Conservation (phyloP, 2,113 vertebrate species). For the Triplophysa tibetana region DNA sequence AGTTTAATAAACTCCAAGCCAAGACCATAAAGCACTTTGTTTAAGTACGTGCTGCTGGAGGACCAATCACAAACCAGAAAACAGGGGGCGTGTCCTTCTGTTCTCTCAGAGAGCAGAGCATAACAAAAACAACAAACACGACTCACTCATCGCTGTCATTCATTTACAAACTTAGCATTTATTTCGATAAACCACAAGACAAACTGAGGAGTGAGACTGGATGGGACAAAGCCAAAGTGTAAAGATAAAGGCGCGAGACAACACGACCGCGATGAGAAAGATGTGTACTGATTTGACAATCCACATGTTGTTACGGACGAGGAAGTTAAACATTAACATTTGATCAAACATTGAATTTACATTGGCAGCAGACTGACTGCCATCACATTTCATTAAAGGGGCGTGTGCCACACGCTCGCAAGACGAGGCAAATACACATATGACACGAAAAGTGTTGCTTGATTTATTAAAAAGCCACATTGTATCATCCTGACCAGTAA, state of each 20-base stretch:
- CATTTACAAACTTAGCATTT: neutral
- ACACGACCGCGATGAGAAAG: neutral
- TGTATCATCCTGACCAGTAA: neutral
- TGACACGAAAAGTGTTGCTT: neutral
- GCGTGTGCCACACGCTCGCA: slow-evolving; percentile 8
- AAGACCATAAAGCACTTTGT: neutral
- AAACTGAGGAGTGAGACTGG: neutral
- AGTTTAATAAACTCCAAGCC: neutral
- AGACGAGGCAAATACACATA: slow-evolving; percentile 21
- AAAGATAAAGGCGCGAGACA: neutral
- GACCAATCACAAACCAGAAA: slow-evolving; percentile 49
- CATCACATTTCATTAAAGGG: neutral
- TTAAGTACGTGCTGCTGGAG: slow-evolving; percentile 21
- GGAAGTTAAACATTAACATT: neutral
- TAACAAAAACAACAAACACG: neutral
- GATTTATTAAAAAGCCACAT: neutral
- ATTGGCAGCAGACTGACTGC: neutral
- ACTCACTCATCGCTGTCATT: neutral
- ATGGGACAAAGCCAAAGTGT: neutral
- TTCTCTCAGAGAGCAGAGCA: neutral
- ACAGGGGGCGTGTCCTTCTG: slow-evolving; percentile 48
- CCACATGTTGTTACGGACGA: too few species aligned
- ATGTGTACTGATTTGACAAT: too few species aligned
- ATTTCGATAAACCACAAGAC: neutral
- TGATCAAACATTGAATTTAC: neutral